Percentiles rank a stretch among this genome's conserved stretches.
These are phyloP conservation scores for Drosophila kohkoa DNA, from an alignment of 1,140 invertebrate species.

Conservation along the genomic window DNA sequence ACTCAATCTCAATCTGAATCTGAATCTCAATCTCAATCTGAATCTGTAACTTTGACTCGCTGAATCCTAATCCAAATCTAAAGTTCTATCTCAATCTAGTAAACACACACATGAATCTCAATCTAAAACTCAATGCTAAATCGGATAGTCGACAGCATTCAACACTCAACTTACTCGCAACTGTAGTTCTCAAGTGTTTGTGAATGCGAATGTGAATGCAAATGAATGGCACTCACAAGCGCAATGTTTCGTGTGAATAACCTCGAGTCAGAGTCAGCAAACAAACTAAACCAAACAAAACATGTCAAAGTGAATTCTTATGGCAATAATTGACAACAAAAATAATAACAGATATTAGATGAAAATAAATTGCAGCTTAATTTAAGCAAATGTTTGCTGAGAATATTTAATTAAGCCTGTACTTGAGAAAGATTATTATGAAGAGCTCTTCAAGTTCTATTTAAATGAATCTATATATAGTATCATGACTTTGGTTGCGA, in stretches of 20 bases:
- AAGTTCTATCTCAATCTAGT: conserved; percentile 20
- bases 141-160: background rate
- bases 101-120: conserved; percentile 22
- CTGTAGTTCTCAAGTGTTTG: conserved; percentile 11
- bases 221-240: conserved; percentile 1
- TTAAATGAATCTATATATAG: no score
- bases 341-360: no score
- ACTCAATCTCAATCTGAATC: conserved; percentile 14
- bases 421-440: no score
- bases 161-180: background rate
- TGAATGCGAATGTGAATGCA: conserved; percentile 21
- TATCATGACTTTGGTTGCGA: no score
- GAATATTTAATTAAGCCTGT: no score
- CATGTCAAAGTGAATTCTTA: background rate
- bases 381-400: no score
- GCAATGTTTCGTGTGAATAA: conserved; percentile 30
- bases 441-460: no score
- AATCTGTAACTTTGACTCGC: background rate
- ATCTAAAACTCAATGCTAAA: background rate
- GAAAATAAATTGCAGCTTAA: no score
- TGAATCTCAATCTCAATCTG: conserved; percentile 7
- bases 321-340: background rate
- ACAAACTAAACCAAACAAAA: background rate
- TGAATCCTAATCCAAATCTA: conserved; percentile 3
- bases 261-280: conserved; percentile 3